Conservation (phyloP, 2,797 vertebrate species). For the Spondyliosoma cantharus region DNA sequence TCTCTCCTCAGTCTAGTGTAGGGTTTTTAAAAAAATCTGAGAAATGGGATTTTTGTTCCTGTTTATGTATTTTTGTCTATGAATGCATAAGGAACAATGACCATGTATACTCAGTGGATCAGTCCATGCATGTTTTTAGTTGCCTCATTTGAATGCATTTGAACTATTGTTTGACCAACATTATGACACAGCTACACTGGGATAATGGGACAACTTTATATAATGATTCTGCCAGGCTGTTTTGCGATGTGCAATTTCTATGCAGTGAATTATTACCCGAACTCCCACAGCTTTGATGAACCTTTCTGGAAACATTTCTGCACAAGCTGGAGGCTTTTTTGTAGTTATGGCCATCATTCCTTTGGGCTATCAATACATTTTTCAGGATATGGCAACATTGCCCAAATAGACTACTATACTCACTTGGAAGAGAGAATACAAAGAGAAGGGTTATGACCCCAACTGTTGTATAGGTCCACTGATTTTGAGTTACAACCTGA, state of each 20-base stretch:
- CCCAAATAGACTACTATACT: not conserved
- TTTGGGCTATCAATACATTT: not conserved
- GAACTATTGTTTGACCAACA: not conserved
- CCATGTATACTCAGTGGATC: not conserved
- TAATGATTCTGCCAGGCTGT: constrained; percentile 11
- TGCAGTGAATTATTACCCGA: not conserved
- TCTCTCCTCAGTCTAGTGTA: not conserved
- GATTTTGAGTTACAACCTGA: not conserved
- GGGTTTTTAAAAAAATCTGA: not conserved
- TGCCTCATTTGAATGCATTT: not conserved
- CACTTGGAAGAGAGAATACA: not conserved
- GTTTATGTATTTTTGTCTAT: not conserved
- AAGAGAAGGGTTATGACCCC: not conserved
- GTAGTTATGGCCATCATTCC: not conserved
- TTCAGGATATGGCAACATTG: not conserved
- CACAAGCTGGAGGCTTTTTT: constrained; percentile 7
- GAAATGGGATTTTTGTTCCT: not conserved
- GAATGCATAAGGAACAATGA: not conserved
- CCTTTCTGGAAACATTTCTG: constrained; percentile 15
- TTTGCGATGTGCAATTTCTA: constrained; percentile 16
- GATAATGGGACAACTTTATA: constrained; percentile 1
- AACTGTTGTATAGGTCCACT: not conserved
- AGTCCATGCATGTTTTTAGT: not conserved
- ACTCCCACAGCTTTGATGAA: constrained; percentile 17
- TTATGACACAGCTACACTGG: not conserved